Conservation (phyloP, 2,797 vertebrate genomes). For the Trematomus bernacchii region DNA sequence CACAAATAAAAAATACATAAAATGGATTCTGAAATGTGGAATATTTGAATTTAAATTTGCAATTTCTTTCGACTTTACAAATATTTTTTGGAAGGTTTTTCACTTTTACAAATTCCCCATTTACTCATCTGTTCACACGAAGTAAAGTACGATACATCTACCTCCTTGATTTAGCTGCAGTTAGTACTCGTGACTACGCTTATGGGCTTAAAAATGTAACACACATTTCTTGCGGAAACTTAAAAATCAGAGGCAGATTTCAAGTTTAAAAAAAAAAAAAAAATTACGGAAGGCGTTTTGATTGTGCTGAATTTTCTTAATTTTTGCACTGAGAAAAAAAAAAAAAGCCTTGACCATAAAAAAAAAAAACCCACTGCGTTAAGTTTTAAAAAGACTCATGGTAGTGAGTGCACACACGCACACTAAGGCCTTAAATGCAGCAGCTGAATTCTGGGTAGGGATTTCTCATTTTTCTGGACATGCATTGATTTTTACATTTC, state of each 20-base stretch:
- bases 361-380: constrained; percentile 61
- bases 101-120: too few relatives aligned
- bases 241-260: constrained; percentile 43
- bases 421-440: constrained; percentile 80
- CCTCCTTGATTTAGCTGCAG: constrained; percentile 57
- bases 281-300: constrained; percentile 43
- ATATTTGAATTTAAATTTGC: too few relatives aligned
- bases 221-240: constrained; percentile 43
- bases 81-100: too few relatives aligned
- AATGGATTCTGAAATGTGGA: too few relatives aligned
- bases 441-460: constrained; percentile 59
- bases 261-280: neutral
- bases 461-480: constrained; percentile 41
- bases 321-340: constrained; percentile 77
- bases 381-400: constrained; percentile 34
- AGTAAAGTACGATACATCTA: too few relatives aligned
- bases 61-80: too few relatives aligned
- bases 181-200: constrained; percentile 69
- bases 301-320: constrained; percentile 69
- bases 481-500: constrained; percentile 57
- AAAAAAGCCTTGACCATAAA: constrained; percentile 35
- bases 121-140: too few relatives aligned
- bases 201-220: constrained; percentile 62
- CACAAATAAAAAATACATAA: too few relatives aligned
- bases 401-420: constrained; percentile 46